A percentile compares a stretch with the other conserved stretches of the same genome.
These are phyloP conservation scores for Sycophila texana DNA, from an alignment of 2,888 invertebrate genomes.

Conservation along the genomic window DNA sequence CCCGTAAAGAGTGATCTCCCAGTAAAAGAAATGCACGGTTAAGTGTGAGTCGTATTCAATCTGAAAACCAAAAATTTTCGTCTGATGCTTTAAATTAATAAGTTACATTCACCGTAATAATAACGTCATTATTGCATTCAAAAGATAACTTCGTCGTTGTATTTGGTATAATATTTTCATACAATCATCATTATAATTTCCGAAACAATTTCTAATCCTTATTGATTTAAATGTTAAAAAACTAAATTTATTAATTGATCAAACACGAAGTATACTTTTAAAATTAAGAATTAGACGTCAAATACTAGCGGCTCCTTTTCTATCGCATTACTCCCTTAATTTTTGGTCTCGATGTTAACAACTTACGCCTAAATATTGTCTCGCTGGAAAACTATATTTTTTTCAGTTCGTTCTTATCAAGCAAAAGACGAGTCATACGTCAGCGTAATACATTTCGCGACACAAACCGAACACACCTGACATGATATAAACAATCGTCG, in stretches of 20 bases:
- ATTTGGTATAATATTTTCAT: not conserved
- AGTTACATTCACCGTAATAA: not conserved
- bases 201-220: too few species aligned
- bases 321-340: conserved; percentile 68
- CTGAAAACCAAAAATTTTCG: conserved; percentile 17
- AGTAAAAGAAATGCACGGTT: conserved; percentile 12
- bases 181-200: not conserved
- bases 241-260: not conserved
- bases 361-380: conserved; percentile 75
- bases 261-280: conserved; percentile 10
- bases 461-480: not conserved
- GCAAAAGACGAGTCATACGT: conserved; percentile 35
- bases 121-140: not conserved
- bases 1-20: too few species aligned
- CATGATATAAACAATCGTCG: not conserved
- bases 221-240: too few species aligned
- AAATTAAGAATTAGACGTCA: conserved; percentile 8
- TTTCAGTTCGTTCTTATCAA: conserved; percentile 19
- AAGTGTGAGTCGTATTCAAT: conserved; percentile 7
- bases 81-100: conserved; percentile 26
- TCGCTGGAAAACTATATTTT: conserved; percentile 61
- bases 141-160: conserved; percentile 14
- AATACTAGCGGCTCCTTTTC: conserved; percentile 7
- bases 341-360: conserved; percentile 72
- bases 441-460: conserved; percentile 6